Base-by-base conservation (phyloP, 1,140 invertebrate genomes). In the Cydia fagiglandana region DNA sequence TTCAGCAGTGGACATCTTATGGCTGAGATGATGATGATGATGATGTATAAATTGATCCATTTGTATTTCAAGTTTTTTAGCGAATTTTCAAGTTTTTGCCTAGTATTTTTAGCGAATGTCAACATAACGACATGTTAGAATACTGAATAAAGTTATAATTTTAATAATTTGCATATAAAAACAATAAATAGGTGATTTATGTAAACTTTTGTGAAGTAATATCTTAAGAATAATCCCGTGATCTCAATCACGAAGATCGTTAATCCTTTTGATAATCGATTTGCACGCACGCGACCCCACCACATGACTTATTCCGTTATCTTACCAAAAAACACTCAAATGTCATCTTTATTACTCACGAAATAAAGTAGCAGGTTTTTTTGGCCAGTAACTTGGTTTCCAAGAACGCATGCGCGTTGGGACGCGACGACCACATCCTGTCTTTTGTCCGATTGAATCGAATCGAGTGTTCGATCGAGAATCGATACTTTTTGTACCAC, bases 251-350 rank as follows among this genome's bases (percentile, higher is more conserved):
- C 75, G 41, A 30, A 50, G 73, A 80, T 77, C 75, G 78, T 78
- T 83, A 81, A 82, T 84, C 79, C 79, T 83, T 79, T 80, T 77
- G 80, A 83, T 85, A 85, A 85, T 85, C 84, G 84, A 85, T 86
- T 86, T 84, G 80, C 84, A 86, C 82, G 82, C 83, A 86, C 83
- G 84, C 80, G 81, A 86, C 84, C 79, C 78, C 68, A 82, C 79
- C 61, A 81, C 73, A 66, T 75, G 75, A 76, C 20, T 9, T 73
- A 73, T 79, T 66, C 61, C 64, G 53, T 75, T 20, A 34, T 15
- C 47, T 64, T 73, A 77, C n/a, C 9, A 50, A 73, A 76, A 47
- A 4, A 24, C 47, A 73, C 73, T 75, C 53, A 10, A 83, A 66
- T 73, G 74, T 79, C 41, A 74, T 61, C 80, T 75, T 66, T 83